Evolutionary conservation across 2,113 vertebrate genomes (phyloP), one percentile per base, ranked within the genome.

Genomic region (Sorex araneus): DNA sequence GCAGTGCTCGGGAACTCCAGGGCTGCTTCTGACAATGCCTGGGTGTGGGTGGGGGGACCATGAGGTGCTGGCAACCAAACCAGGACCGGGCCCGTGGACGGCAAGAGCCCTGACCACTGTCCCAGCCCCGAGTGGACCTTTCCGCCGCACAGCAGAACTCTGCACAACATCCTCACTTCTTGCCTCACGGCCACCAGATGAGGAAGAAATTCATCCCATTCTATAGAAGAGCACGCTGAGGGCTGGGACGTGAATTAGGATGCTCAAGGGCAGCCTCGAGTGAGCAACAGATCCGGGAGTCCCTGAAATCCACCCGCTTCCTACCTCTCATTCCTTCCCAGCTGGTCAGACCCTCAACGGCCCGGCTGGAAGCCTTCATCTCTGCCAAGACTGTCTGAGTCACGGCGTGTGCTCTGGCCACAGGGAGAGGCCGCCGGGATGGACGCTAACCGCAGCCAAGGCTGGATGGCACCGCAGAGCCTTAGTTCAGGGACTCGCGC

Each of bases 211-310:
- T 83, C 76, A 89, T 90, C 64, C 73, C 57, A 36, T 78, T 83
- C 89, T 78, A 74, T 23, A 84, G 92, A 78, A 21, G 36, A 78
- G 32, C 70, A 89, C 79, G 34, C 81, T 30, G 71, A 89, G 66
- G 27, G 25, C 36, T 45, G 27, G 25, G 78, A 84, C 16, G 8
- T 25, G 34, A 63, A 30, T 60, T 8, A 36, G 47, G 43, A 9
- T 57, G 27, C 60, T 30, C 60, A 81, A 34, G 23, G 54, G n/a
- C 47, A 15, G 21, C 18, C 66, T 36, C 45, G 54, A 2, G 30
- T 30, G 0, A 6, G 6, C 47, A n/a, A 50, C 54, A 15, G 43
- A 69, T 15, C 15, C 12, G 4, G 23, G 60, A 34, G 25, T 66
- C 77, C 89, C 25, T 0, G 21, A 50, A 47, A 36, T 15, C 25